Evolutionary conservation across 2,113 vertebrate genomes (phyloP).

Genomic region (Miniopterus natalensis): DNA sequence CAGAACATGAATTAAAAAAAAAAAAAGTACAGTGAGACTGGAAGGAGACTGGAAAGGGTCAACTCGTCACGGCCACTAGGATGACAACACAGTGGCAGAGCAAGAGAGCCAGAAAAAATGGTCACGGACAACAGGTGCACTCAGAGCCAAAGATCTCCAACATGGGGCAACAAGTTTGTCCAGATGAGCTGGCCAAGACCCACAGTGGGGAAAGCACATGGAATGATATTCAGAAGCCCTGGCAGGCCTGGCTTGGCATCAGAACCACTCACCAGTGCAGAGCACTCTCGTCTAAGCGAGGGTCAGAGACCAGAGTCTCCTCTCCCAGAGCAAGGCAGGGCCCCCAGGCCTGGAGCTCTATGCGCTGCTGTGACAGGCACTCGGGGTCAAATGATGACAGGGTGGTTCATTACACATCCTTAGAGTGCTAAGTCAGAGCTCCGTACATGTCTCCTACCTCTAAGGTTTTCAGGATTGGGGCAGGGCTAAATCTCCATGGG

Average conservation of each 20-base stretch:
- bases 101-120: not conserved
- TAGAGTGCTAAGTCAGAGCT: not conserved
- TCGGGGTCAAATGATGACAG: not conserved
- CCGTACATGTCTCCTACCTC: not conserved
- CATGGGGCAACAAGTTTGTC: not conserved
- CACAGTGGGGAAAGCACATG: not conserved
- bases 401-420: not conserved
- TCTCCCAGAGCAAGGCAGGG: not conserved
- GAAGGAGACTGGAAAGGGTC: not conserved
- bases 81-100: fast-evolving
- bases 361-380: not conserved
- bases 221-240: not conserved
- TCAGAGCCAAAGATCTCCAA: not conserved
- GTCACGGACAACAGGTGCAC: fast-evolving
- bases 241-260: not conserved
- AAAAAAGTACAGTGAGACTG: not conserved
- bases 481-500: not conserved
- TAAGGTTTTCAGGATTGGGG: not conserved
- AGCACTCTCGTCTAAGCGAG: not conserved
- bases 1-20: not conserved
- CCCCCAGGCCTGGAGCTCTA: not conserved
- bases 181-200: not conserved
- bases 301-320: not conserved
- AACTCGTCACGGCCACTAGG: not conserved
- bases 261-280: not conserved